phyloP scores from a whole-genome alignment of 2,113 vertebrate genomes.

The Micromys minutus region DNA sequence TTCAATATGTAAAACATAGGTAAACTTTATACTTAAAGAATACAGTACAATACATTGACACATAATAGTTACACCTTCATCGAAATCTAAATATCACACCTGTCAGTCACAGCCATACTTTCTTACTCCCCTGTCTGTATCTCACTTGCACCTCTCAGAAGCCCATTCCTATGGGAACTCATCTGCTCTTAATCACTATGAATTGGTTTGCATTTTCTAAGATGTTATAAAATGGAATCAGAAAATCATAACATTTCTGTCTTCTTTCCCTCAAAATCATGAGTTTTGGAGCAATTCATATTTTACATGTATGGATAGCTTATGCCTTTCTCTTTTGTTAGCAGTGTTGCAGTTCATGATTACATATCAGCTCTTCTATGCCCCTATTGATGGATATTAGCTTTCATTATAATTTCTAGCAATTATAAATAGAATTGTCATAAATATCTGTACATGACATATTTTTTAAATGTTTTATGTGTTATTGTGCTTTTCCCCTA shows the following conservation, averaged over 20 bases:
- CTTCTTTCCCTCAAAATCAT: constrained; percentile 6
- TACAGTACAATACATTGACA: background rate
- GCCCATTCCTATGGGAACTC: background rate
- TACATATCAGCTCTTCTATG: background rate
- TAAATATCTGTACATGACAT: background rate
- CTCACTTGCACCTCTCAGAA: background rate
- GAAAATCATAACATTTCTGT: background rate
- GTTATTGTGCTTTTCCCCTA: background rate
- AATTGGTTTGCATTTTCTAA: background rate
- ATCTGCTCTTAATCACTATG: background rate
- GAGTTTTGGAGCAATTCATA: background rate
- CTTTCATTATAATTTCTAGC: background rate
- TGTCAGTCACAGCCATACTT: background rate
- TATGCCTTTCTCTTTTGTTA: background rate
- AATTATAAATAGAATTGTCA: constrained; percentile 29
- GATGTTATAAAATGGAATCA: background rate
- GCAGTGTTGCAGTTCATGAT: background rate
- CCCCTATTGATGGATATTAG: background rate
- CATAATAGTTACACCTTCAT: background rate
- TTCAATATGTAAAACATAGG: background rate
- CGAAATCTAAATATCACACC: background rate
- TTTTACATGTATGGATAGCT: background rate
- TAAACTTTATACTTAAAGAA: background rate
- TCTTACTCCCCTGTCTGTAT: background rate
- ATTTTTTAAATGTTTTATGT: background rate